Base-by-base conservation (phyloP, 2,888 invertebrate genomes). In the Hypena proboscidalis region DNA sequence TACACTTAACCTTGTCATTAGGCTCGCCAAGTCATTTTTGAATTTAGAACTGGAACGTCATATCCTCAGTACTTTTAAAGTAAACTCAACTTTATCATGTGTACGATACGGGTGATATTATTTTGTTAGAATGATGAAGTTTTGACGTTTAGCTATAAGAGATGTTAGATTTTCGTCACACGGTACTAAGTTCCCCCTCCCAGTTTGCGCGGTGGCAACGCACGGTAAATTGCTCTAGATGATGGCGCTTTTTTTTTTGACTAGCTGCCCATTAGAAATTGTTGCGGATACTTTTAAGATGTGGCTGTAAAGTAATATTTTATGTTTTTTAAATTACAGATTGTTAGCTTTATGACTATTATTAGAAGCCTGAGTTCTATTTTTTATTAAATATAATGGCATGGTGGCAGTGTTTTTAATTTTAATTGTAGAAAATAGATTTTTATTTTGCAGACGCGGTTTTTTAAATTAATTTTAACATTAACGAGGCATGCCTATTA, bases 1-100 rank as follows among this genome's bases (percentile, higher is more conserved):
- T 79, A 77, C 73, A 73, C 78, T 75, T 81, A 83, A 84, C 83
- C 84, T 82, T 81, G 85, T 84, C 84, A 85, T 84, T 85, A 84
- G 77, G 76, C 76, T 68, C 72, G 78, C 72, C 74, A 79, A 78
- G 75, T 77, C 73, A 77, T 80, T 79, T 79, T 81, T 74, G 68
- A 79, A 74, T 69, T 73, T 70, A 65, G 70, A 74, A 73, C 43
- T 51, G 29, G 37, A 55, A 49, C 37, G 70, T 29, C 14, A 33
- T 9, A 34, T 6, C 8, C 7, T 26, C n/a, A 6, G 14, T 3
- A 22, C 7, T 10, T 13, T 0, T n/a, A 11, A 9, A 17, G 8
- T 9, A 30, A 32, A 17, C 7, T 59, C 11, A 34, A 58, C 72
- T 53, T 50, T 75, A 64, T 14, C 0, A 0, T 0, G 0, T 8